Base-by-base conservation (phyloP, 1,140 invertebrate species). In the Heliconius hewitsoni region DNA sequence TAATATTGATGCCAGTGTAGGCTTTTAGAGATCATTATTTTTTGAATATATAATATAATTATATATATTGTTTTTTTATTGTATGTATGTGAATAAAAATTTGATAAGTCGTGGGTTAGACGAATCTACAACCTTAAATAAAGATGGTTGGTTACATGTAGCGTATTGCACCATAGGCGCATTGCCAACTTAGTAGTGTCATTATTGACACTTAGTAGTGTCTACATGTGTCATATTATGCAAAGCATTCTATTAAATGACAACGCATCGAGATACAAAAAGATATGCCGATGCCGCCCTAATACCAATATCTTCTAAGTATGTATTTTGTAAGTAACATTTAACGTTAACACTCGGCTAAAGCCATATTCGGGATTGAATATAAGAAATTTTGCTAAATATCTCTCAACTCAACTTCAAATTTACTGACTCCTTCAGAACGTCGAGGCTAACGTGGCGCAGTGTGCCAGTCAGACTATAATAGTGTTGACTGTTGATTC, bases 1-100 rank as follows among this genome's bases (percentile, higher is more conserved):
- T 74, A 79, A 70, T 71, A 75, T 60, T 79, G 74, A 79, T 71
- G 73, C 78, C 42, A 57, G 70, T 42, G 78, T 42, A 23, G 23
- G 57, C 55, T 76, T 70, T 13, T 23, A 23, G 60, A 8, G 1
- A 66, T 9, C 27, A 75, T 75, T 75, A 75, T 23, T 66, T 66
- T 75, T 18, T 46, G 3, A 16, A 46, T 16, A 46, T 16, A 16
- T 46, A 13, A 30, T 13, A 8, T 66, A n/a, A 27, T 8, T 57
- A 23, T 57, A 23, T 57, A 23, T 57, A 37, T 18, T 57, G 18
- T 30, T 55, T 37, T 37, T 5, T 37, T 37, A 37, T 42, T 46
- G 11, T 46, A 46, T 13, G 42, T 13, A 3, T 3, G 42, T 46
- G 23, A 23, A 42, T 42, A 46, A 46, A 42, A 42, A 13, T 1